A percentile compares a stretch with the other conserved stretches of the same genome.
phyloP scores from a whole-genome alignment of 2,113 vertebrate species.

The Gobio gobio region DNA sequence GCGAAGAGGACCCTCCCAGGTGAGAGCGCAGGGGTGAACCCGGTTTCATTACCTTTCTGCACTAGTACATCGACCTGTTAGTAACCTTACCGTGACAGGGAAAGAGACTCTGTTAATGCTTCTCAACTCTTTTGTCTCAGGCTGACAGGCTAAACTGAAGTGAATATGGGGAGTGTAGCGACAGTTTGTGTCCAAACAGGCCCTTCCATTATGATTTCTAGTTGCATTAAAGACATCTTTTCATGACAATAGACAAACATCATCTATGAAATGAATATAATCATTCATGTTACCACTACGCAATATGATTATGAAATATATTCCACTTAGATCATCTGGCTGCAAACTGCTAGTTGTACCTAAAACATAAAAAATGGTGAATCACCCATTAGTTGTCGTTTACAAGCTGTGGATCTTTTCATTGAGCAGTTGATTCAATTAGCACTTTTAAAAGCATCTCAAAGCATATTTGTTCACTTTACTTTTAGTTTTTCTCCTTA shows the following conservation, averaged over 20 bases:
- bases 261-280: background rate
- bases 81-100: slow-evolving; percentile 45
- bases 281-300: background rate
- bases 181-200: background rate
- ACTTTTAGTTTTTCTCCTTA: background rate
- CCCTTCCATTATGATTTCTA: background rate
- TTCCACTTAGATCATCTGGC: background rate
- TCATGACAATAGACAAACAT: background rate
- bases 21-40: slow-evolving; percentile 34
- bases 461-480: background rate
- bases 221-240: background rate
- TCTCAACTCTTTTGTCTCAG: slow-evolving; percentile 7
- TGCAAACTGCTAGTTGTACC: background rate
- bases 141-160: slow-evolving; percentile 16
- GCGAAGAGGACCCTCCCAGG: slow-evolving; percentile 30
- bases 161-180: slow-evolving; percentile 1
- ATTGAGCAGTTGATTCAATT: background rate
- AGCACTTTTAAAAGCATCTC: background rate
- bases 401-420: background rate
- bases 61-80: slow-evolving; percentile 45
- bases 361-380: background rate
- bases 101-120: slow-evolving; percentile 38
- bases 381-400: background rate
- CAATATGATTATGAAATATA: background rate
- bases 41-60: slow-evolving; percentile 46